phyloP scores from a whole-genome alignment of 2,797 vertebrate genomes.

The Poeciliopsis turneri region DNA sequence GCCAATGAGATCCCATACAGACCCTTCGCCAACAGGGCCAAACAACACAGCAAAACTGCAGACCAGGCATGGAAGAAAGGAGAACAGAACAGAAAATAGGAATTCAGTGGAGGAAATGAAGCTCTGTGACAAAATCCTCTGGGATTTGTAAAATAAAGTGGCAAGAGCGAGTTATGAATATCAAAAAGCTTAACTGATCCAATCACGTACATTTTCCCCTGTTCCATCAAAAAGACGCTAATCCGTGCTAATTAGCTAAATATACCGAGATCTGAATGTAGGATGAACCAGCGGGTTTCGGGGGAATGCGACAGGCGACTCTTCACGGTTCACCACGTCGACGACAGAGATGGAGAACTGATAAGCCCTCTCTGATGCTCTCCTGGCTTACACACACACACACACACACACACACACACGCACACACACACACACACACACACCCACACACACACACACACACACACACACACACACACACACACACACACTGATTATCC shows the following conservation, averaged over 20 bases:
- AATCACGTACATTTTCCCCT: slow-evolving; percentile 18
- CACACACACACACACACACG: not conserved
- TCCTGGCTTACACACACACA: slow-evolving; percentile 20
- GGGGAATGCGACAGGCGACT: slow-evolving; percentile 33
- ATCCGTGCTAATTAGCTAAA: slow-evolving; percentile 50
- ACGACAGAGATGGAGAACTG: slow-evolving; percentile 32
- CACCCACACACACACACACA: too few species aligned
- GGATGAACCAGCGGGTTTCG: slow-evolving; percentile 22
- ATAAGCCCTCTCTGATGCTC: slow-evolving; percentile 45
- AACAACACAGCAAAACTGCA: not conserved
- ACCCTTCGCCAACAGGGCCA: not conserved
- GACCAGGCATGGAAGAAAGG: slow-evolving; percentile 9
- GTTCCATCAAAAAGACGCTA: slow-evolving; percentile 30
- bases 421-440: not conserved
- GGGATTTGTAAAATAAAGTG: slow-evolving; percentile 36
- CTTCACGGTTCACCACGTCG: slow-evolving; percentile 40
- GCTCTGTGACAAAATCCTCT: slow-evolving; percentile 45
- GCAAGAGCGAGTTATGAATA: slow-evolving; percentile 45
- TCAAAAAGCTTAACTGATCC: slow-evolving; percentile 46
- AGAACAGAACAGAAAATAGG: slow-evolving; percentile 28
- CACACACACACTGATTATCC: slow-evolving; percentile 23
- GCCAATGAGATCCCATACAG: not conserved
- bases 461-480: not conserved
- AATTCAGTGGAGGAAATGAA: slow-evolving; percentile 18
- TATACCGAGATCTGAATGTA: slow-evolving; percentile 43